phyloP scores from a whole-genome alignment of 2,888 invertebrate species.

The Caenorhabditis sp. region DNA sequence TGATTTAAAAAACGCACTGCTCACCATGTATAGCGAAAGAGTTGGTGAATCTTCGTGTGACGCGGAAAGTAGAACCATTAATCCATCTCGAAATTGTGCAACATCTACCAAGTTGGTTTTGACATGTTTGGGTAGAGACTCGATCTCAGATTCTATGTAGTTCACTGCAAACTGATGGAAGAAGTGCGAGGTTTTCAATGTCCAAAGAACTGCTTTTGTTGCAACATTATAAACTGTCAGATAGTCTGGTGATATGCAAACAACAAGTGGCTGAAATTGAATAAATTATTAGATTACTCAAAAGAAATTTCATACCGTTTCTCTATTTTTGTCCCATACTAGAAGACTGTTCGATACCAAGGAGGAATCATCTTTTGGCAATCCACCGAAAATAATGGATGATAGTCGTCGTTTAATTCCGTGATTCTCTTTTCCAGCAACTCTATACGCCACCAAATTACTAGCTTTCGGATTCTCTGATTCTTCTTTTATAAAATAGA shows the following conservation, averaged over 20 bases:
- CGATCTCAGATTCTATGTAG: constrained; percentile 2
- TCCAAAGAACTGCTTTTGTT: constrained; percentile 15
- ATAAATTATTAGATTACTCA: no score
- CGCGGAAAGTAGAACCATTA: constrained; percentile 22
- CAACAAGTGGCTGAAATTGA: constrained; percentile 5
- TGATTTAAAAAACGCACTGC: no score
- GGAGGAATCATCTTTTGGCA: constrained; percentile 11
- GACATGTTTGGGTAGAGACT: neutral
- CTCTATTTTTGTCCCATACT: neutral
- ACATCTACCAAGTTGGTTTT: constrained; percentile 18
- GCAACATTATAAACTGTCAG: constrained; percentile 21
- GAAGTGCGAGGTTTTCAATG: constrained; percentile 21
- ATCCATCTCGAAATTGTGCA: constrained; percentile 18
- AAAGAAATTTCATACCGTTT: neutral
- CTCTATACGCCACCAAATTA: constrained; percentile 7
- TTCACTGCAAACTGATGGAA: constrained; percentile 8
- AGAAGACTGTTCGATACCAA: constrained; percentile 21
- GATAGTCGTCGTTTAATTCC: constrained; percentile 31
- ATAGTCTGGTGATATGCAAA: constrained; percentile 13
- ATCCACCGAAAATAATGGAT: constrained; percentile 18
- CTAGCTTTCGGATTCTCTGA: constrained; percentile 16
- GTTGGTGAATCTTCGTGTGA: constrained; percentile 14
- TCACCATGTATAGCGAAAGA: constrained; percentile 8
- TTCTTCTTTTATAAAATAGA: constrained; percentile 22
- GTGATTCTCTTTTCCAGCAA: constrained; percentile 11